Evolutionary conservation across 1,140 invertebrate genomes (phyloP).

Genomic region (Manduca sexta): DNA sequence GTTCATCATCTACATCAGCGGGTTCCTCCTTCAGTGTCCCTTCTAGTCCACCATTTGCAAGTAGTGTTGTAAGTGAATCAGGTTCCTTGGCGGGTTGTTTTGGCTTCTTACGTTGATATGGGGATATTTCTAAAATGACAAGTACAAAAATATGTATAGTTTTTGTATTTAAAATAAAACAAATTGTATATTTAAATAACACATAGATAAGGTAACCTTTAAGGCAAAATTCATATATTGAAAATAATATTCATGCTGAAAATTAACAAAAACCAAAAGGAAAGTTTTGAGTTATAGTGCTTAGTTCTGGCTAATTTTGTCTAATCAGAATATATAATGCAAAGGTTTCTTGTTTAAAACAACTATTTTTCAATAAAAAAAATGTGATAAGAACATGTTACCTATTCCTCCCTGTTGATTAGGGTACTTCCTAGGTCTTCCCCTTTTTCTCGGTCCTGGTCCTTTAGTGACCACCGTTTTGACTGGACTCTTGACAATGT

Average conservation of each 20-base stretch:
- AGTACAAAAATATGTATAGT: too few relatives aligned
- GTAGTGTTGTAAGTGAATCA: conserved; percentile 41
- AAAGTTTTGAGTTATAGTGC: too few relatives aligned
- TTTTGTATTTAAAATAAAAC: too few relatives aligned
- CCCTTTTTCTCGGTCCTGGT: conserved; percentile 46
- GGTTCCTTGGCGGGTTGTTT: conserved; percentile 33
- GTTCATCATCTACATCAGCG: conserved; percentile 22
- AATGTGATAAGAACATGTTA: conserved; percentile 14
- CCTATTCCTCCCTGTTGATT: conserved; percentile 65
- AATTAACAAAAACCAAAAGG: too few relatives aligned
- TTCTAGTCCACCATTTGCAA: conserved; percentile 40
- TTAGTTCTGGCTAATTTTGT: too few relatives aligned
- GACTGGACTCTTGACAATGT: conserved; percentile 34
- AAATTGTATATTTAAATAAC: too few relatives aligned
- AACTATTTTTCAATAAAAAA: background rate
- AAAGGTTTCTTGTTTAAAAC: too few relatives aligned
- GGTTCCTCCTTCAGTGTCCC: conserved; percentile 40
- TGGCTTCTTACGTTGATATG: conserved; percentile 55
- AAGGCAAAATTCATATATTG: too few relatives aligned
- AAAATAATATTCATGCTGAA: too few relatives aligned
- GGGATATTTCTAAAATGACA: too few relatives aligned
- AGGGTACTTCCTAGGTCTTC: conserved; percentile 66
- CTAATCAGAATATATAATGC: too few relatives aligned
- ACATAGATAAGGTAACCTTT: too few relatives aligned
- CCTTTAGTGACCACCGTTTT: conserved; percentile 53